A percentile compares a stretch with the other conserved stretches of the same genome.
Evolutionary conservation across 1,140 invertebrate genomes (phyloP).

Genomic region (Nylanderia fulva): DNA sequence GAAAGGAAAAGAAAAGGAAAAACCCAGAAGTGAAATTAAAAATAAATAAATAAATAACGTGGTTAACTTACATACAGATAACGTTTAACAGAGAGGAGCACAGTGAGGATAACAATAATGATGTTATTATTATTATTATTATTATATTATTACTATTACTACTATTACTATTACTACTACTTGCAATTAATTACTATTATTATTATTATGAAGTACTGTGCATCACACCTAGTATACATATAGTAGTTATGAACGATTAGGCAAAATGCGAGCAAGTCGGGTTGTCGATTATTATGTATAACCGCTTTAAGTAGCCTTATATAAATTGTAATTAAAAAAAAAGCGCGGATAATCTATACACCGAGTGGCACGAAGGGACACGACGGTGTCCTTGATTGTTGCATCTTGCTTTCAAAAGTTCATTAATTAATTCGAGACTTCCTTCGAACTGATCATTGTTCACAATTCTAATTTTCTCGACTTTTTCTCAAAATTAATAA

Average conservation of each 20-base stretch:
- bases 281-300: constrained; percentile 71
- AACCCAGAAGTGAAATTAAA: neutral
- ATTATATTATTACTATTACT: constrained; percentile 65
- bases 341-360: constrained; percentile 55
- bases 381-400: constrained; percentile 6
- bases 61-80: constrained; percentile 74
- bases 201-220: constrained; percentile 59
- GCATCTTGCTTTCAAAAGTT: neutral
- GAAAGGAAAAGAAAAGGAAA: neutral
- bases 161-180: constrained; percentile 65
- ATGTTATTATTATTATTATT: constrained; percentile 67
- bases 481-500: neutral
- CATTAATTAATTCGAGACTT: neutral
- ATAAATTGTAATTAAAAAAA: constrained; percentile 71
- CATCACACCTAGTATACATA: constrained; percentile 57
- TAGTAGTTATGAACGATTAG: constrained; percentile 48
- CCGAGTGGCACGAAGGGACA: constrained; percentile 43
- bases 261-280: constrained; percentile 29
- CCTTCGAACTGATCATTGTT: neutral
- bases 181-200: constrained; percentile 65
- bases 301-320: constrained; percentile 75
- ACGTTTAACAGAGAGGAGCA: constrained; percentile 67
- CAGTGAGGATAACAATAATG: constrained; percentile 71
- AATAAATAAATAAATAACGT: constrained; percentile 48
- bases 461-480: neutral